Conservation (phyloP, 2,888 invertebrate species). For the Orchesellides sinensis region DNA sequence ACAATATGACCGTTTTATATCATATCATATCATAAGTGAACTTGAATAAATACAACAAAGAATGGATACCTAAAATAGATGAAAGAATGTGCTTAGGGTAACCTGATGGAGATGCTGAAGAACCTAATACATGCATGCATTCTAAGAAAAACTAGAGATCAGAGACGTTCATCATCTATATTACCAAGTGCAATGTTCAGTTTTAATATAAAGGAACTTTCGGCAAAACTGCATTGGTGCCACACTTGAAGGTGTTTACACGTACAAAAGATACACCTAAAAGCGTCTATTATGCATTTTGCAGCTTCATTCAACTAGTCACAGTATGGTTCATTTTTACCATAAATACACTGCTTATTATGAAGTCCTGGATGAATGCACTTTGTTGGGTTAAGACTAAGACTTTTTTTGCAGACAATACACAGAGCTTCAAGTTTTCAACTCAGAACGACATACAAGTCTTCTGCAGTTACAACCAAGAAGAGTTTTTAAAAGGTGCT, state of each 20-base stretch:
- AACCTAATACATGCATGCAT: too few species aligned
- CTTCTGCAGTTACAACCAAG: too few species aligned
- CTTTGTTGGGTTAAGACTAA: background rate
- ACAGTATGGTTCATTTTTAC: background rate
- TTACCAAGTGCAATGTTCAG: background rate
- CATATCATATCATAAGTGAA: background rate
- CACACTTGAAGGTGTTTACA: too few species aligned
- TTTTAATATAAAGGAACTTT: background rate
- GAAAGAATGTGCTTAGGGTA: too few species aligned
- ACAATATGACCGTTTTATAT: background rate
- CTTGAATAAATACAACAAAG: background rate
- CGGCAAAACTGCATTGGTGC: background rate
- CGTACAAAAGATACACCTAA: background rate
- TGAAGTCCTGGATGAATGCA: constrained; percentile 14
- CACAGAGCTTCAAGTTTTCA: too few species aligned
- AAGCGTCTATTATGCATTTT: background rate
- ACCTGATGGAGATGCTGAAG: too few species aligned
- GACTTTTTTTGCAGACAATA: background rate
- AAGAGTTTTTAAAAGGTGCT: background rate
- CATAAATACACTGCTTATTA: background rate
- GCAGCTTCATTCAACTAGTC: background rate
- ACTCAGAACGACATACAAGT: too few species aligned
- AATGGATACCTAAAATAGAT: too few species aligned
- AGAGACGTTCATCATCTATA: too few species aligned
- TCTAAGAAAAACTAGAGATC: too few species aligned